Conservation (phyloP, 2,888 invertebrate species). For the Sceliomorpha sp. region DNA sequence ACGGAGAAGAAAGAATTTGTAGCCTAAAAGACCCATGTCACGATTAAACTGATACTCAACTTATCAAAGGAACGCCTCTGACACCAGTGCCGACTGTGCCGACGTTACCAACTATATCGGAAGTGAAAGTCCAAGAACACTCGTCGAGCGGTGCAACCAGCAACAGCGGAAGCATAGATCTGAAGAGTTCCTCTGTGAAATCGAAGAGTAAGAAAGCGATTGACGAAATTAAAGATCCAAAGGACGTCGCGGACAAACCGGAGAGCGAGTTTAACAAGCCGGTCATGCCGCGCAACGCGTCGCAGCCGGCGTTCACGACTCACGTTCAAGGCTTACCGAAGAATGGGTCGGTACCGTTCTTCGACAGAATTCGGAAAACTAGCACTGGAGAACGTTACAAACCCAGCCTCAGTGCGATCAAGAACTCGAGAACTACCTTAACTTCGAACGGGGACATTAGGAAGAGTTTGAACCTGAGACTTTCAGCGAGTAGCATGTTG, state of each 20-base stretch:
- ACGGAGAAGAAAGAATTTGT: conserved; percentile 12
- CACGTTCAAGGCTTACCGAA: conserved; percentile 88
- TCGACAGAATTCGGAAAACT: conserved; percentile 91
- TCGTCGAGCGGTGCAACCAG: conserved; percentile 83
- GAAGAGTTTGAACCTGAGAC: conserved; percentile 82
- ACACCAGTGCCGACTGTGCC: conserved; percentile 91
- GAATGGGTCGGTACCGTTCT: conserved; percentile 94
- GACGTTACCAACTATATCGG: conserved; percentile 93
- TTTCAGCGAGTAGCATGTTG: conserved; percentile 83
- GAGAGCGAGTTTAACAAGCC: conserved; percentile 79
- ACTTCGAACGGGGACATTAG: conserved; percentile 89
- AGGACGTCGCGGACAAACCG: conserved; percentile 67
- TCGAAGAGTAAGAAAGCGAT: conserved; percentile 72
- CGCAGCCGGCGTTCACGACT: conserved; percentile 91
- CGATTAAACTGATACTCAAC: conserved; percentile 58
- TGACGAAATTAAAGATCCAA: conserved; percentile 78
- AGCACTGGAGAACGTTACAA: conserved; percentile 92
- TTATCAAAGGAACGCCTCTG: conserved; percentile 84
- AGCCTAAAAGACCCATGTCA: conserved; percentile 23
- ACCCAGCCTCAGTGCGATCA: conserved; percentile 90
- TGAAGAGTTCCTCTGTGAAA: conserved; percentile 71
- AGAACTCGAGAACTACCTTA: conserved; percentile 88
- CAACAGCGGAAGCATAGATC: conserved; percentile 78
- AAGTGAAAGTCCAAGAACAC: conserved; percentile 87
- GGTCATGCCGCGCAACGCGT: conserved; percentile 90